These are phyloP conservation scores for Pheucticus melanocephalus DNA, from an alignment of 2,113 vertebrate species.

Conservation along the genomic window DNA sequence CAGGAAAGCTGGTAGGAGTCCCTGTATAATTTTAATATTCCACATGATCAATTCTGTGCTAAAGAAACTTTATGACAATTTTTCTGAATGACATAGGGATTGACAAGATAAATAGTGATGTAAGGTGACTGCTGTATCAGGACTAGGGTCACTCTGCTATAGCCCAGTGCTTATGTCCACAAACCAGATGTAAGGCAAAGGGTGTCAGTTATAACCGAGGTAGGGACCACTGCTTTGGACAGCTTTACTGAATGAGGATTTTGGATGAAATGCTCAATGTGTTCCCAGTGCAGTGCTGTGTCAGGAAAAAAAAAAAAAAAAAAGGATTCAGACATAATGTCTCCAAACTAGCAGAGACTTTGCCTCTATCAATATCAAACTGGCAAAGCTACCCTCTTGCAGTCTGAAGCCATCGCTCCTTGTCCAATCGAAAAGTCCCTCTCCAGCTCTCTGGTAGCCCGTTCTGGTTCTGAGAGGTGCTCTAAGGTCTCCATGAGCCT, in stretches of 20 bases:
- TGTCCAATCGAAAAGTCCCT: background rate
- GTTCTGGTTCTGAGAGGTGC: background rate
- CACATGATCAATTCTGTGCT: background rate
- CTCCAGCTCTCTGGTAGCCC: background rate
- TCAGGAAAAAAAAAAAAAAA: background rate
- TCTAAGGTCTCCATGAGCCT: background rate
- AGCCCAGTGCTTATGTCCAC: background rate
- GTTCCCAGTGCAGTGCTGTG: background rate
- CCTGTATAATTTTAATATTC: background rate
- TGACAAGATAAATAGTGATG: background rate
- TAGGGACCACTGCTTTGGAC: background rate
- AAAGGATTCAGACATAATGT: background rate
- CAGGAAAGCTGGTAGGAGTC: background rate
- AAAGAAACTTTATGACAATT: background rate
- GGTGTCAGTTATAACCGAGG: background rate
- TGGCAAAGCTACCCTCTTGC: background rate
- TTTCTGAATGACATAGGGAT: background rate
- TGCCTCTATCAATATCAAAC: background rate
- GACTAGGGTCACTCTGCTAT: background rate
- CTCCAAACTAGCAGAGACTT: background rate
- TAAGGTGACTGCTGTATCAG: background rate
- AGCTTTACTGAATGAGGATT: background rate
- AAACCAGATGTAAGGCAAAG: background rate
- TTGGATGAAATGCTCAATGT: background rate
- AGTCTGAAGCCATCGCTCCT: background rate